Base-by-base conservation (phyloP, 2,113 vertebrate genomes). In the Castor canadensis region DNA sequence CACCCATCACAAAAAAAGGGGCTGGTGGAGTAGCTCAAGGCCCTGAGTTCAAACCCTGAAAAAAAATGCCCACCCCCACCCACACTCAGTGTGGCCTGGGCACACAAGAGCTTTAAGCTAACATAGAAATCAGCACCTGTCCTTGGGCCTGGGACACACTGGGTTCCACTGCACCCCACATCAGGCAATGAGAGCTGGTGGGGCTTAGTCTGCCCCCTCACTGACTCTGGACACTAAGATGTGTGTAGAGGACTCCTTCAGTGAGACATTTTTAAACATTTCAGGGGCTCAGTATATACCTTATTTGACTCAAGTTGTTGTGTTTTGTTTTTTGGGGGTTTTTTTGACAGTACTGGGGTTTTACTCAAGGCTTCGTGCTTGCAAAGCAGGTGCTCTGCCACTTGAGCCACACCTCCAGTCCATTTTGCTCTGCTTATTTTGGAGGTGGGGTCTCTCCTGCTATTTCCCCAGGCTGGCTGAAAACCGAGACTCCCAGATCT, bases 151-250 rank as follows among this genome's bases (percentile, higher is more conserved):
- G 43, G 47, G 5, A 12, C 3, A 15, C 10, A 3, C 75, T 0
- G 5, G 15, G 19, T 5, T 64, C 69, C 52, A 32, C 13, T 3
- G 87, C 62, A 40, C 22, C 58, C 35, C 38, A 47, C 1, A 15
- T 9, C 52, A 5, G 0, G 15, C 89, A 16, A 26, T 2, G 9
- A 3, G 10, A 62, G 32, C 22, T 35, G 1, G 8, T 1, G 5
- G 52, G 47, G 32, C 35, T 58, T 24, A 4, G 15, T 3, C 7
- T 22, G 43, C 30, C 54, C 32, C 67, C 56, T 9, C 4, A 2
- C 66, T 40, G n/a, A 32, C 75, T 58, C 15, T 83, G 76, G 80
- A 83, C 58, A 38, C 47, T 1, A 54, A 82, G 76, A 11, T 75
- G 38, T 17, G 16, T 35, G 3, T 54, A 19, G 2, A 6, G 5